Conservation (phyloP, 2,888 invertebrate genomes). For the Ophion obscuratus region DNA sequence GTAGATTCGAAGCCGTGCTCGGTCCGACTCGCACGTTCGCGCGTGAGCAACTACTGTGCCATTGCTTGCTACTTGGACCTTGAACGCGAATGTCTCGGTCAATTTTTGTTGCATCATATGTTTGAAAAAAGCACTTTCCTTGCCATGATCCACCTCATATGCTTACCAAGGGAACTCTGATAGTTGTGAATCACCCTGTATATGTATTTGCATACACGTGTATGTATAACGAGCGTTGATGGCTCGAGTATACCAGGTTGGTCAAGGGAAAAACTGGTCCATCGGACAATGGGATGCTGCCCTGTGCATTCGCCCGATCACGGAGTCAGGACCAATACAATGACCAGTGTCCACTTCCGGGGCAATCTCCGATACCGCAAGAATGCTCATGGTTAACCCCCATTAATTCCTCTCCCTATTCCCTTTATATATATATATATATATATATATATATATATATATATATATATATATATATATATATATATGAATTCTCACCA, state of each 20-base stretch:
- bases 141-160: not conserved
- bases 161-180: not conserved
- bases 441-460: not conserved
- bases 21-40: no score
- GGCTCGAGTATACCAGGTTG: slow-evolving; percentile 8
- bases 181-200: not conserved
- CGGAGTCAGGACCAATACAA: slow-evolving; percentile 65
- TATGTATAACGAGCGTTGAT: slow-evolving; percentile 24
- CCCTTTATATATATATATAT: slow-evolving; percentile 27
- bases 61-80: no score
- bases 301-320: slow-evolving; percentile 6
- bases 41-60: no score
- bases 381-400: slow-evolving; percentile 77
- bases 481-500: slow-evolving; percentile 44
- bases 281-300: slow-evolving; percentile 63
- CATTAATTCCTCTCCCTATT: slow-evolving; percentile 72
- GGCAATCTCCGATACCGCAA: slow-evolving; percentile 75
- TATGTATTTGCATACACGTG: slow-evolving; percentile 9
- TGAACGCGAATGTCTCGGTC: no score
- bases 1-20: no score
- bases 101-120: no score
- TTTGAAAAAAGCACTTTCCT: not conserved
- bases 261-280: slow-evolving; percentile 54
- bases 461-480: slow-evolving; percentile 3
- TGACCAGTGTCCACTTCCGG: slow-evolving; percentile 79